A percentile compares a stretch with the other conserved stretches of the same genome.
These are phyloP conservation scores for Gobio occitaniae DNA, from an alignment of 2,797 vertebrate species.

Conservation along the genomic window DNA sequence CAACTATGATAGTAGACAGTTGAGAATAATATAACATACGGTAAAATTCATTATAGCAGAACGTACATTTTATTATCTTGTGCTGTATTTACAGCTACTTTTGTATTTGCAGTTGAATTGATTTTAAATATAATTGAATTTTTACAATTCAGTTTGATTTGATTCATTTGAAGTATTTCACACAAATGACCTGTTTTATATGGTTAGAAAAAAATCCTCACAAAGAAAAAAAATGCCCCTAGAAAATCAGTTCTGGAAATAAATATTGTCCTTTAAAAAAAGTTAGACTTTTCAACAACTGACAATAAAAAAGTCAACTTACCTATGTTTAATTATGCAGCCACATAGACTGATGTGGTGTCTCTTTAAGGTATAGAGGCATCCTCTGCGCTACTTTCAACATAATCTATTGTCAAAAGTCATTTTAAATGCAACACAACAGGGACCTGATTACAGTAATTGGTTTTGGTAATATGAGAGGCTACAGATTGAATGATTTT, in stretches of 20 bases:
- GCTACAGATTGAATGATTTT: constrained; percentile 42
- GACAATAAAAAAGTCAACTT: background rate
- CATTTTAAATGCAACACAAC: constrained; percentile 24
- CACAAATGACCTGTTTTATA: background rate
- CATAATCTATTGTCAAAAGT: constrained; percentile 28
- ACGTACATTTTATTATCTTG: background rate
- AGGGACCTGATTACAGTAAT: constrained; percentile 46
- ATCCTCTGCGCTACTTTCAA: background rate
- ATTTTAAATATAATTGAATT: background rate
- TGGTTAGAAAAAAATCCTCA: background rate
- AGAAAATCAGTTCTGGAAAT: background rate
- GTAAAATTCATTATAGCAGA: background rate
- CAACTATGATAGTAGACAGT: background rate
- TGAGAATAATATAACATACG: background rate
- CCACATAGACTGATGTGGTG: background rate
- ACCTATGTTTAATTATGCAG: background rate
- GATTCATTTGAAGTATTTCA: background rate
- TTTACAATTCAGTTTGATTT: background rate
- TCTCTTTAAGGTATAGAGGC: background rate
- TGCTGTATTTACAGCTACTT: background rate
- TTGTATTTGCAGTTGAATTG: background rate
- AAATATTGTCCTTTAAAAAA: background rate
- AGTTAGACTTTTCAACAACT: background rate
- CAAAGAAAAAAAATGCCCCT: background rate
- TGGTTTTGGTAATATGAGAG: constrained; percentile 42